These are phyloP conservation scores for Mirza zaza DNA, from an alignment of 2,113 vertebrate species.

Conservation along the genomic window DNA sequence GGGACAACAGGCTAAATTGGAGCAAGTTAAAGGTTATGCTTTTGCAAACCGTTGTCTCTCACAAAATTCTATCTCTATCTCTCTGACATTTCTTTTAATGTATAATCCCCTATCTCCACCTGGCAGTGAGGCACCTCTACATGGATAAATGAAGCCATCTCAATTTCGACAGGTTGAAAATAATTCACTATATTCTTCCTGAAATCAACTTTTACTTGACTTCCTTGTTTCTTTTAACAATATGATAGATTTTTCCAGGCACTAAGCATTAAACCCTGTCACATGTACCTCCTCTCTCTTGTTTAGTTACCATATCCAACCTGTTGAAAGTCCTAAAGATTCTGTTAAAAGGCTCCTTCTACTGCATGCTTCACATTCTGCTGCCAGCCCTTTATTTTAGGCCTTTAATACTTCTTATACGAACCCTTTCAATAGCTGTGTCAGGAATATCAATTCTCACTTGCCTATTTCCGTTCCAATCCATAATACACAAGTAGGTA, in stretches of 20 bases:
- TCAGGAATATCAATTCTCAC: background rate
- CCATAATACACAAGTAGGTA: background rate
- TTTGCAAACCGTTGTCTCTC: background rate
- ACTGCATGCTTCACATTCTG: background rate
- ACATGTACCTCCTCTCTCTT: background rate
- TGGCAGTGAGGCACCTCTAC: background rate
- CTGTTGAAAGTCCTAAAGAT: background rate
- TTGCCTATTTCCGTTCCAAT: background rate
- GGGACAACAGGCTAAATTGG: background rate
- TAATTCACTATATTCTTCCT: background rate
- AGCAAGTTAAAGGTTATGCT: background rate
- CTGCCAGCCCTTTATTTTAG: background rate
- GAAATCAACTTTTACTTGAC: background rate
- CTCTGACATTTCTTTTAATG: background rate
- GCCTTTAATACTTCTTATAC: background rate
- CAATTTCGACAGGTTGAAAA: background rate
- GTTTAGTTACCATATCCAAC: background rate
- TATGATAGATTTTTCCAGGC: background rate
- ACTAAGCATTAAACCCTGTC: background rate
- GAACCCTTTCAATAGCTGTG: background rate
- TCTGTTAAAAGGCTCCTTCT: background rate
- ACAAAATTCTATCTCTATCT: background rate
- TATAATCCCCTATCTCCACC: background rate
- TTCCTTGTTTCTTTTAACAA: background rate
- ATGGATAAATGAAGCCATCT: background rate